Evolutionary conservation across 2,888 invertebrate genomes (phyloP).

Genomic region (Bruchidius siliquastri): DNA sequence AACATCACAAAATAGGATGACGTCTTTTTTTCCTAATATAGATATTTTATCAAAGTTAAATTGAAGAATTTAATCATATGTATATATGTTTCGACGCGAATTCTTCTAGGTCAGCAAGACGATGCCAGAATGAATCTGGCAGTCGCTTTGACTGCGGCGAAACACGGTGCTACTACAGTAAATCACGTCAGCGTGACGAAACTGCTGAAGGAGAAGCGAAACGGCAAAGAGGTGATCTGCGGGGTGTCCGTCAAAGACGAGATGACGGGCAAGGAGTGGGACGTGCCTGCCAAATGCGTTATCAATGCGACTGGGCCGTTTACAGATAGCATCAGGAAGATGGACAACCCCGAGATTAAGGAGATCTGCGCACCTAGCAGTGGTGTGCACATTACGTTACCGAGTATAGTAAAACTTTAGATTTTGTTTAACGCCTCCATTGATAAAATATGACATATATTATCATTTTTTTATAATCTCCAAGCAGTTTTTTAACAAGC

Average conservation of each 20-base stretch:
- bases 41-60: too few species aligned
- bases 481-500: too few species aligned
- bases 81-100: too few species aligned
- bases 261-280: constrained; percentile 78
- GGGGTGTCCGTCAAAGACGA: constrained; percentile 80
- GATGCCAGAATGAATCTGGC: constrained; percentile 98
- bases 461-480: too few species aligned
- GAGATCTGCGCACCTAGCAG: constrained; percentile 94
- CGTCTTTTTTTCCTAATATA: too few species aligned
- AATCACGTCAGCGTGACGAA: constrained; percentile 86
- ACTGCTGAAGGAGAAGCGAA: constrained; percentile 60
- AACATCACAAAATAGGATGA: too few species aligned
- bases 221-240: constrained; percentile 51
- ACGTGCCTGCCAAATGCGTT: constrained; percentile 84
- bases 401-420: constrained; percentile 75
- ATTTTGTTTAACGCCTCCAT: too few species aligned
- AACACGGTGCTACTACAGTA: constrained; percentile 90
- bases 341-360: constrained; percentile 80
- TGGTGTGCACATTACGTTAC: constrained; percentile 96
- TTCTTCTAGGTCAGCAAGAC: constrained; percentile 84
- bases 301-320: constrained; percentile 96
- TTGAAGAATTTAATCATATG: too few species aligned
- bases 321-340: constrained; percentile 77
- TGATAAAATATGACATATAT: too few species aligned
- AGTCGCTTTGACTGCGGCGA: constrained; percentile 89